phyloP scores from a whole-genome alignment of 2,888 invertebrate genomes.

The Cheilosia soror region DNA sequence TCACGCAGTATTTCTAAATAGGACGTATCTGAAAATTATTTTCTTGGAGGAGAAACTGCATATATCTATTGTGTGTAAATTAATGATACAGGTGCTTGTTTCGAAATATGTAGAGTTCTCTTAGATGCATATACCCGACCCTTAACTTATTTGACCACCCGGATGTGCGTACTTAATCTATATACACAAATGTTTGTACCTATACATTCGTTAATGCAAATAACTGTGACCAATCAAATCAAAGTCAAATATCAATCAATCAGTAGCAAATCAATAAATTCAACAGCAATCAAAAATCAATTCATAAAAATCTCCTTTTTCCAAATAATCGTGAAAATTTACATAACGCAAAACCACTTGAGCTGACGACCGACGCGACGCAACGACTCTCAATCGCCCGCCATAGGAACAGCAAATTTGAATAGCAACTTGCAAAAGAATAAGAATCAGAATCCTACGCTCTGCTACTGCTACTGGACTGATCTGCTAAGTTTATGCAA shows the following conservation, averaged over 20 bases:
- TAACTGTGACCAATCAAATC: conserved; percentile 49
- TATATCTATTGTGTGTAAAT: no score
- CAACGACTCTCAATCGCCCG: background rate
- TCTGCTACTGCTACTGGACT: conserved; percentile 14
- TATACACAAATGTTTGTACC: background rate
- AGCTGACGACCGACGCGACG: background rate
- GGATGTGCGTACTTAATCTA: background rate
- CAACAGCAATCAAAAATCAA: conserved; percentile 74
- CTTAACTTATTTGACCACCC: conserved; percentile 21
- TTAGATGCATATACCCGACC: background rate
- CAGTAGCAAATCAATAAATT: conserved; percentile 69
- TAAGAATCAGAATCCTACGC: conserved; percentile 32
- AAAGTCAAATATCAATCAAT: conserved; percentile 70
- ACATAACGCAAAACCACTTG: conserved; percentile 8
- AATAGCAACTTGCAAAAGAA: conserved; percentile 61
- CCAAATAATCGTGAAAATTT: conserved; percentile 58
- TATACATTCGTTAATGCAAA: conserved; percentile 26
- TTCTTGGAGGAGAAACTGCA: no score
- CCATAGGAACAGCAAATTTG: conserved; percentile 43
- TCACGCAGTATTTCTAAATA: no score
- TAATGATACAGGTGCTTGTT: no score
- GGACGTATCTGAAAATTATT: no score
- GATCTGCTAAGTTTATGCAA: conserved; percentile 45
- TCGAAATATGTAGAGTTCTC: no score
- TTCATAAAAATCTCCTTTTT: conserved; percentile 72